Conservation (phyloP, 2,888 invertebrate species). For the Isotomurus palustris region DNA sequence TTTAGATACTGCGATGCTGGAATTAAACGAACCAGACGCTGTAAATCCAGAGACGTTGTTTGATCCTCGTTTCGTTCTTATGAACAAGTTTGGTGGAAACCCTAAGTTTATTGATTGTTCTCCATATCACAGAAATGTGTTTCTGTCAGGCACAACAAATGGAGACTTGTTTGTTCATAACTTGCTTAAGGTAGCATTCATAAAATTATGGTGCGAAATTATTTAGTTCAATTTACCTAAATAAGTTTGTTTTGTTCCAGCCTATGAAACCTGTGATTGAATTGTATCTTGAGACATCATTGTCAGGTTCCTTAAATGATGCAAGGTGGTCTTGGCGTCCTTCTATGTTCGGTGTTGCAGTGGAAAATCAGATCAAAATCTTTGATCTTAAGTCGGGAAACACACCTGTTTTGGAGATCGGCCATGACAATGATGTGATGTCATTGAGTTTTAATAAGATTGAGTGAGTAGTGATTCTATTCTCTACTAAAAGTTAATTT, state of each 20-base stretch:
- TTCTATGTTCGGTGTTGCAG: slow-evolving; percentile 34
- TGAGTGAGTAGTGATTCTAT: slow-evolving; percentile 18
- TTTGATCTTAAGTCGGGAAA: slow-evolving; percentile 31
- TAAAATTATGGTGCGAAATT: not conserved
- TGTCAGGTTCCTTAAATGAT: slow-evolving; percentile 19
- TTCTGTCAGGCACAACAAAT: slow-evolving; percentile 26
- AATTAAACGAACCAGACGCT: slow-evolving; percentile 3
- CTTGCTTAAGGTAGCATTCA: slow-evolving; percentile 29
- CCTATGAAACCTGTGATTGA: slow-evolving; percentile 18
- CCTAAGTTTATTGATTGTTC: slow-evolving; percentile 33
- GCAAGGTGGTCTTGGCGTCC: slow-evolving; percentile 41
- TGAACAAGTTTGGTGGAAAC: slow-evolving; percentile 25
- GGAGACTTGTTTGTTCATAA: slow-evolving; percentile 35
- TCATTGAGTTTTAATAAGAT: slow-evolving; percentile 28
- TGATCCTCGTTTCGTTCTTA: slow-evolving; percentile 27
- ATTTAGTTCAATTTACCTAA: not conserved
- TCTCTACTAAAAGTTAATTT: no score
- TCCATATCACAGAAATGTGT: slow-evolving; percentile 40
- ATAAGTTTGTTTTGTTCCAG: slow-evolving; percentile 6
- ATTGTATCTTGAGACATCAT: slow-evolving; percentile 1
- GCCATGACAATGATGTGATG: slow-evolving; percentile 18
- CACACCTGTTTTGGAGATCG: slow-evolving; percentile 14
- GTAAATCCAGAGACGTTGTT: slow-evolving; percentile 17
- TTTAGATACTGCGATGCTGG: slow-evolving; percentile 8
- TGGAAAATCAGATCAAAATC: slow-evolving; percentile 22